Evolutionary conservation across 2,888 invertebrate genomes (phyloP).

Genomic region (Drosophila emarginata): DNA sequence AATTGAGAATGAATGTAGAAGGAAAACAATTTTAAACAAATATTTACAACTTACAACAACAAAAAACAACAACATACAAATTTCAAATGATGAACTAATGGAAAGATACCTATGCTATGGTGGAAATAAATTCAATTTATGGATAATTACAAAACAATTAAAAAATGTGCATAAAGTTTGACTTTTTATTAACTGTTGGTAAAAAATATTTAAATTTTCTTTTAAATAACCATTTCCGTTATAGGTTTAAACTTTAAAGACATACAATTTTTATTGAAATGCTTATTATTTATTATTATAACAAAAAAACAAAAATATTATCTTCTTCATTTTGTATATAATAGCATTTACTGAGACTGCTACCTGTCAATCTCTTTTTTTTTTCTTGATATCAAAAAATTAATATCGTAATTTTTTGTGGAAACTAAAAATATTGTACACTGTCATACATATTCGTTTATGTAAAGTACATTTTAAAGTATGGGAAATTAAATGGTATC

Average conservation of each 20-base stretch:
- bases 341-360: too few species aligned
- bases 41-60: slow-evolving; percentile 68
- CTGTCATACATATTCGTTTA: slow-evolving; percentile 38
- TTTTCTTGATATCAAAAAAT: background rate
- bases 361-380: background rate
- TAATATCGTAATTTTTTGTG: slow-evolving; percentile 4
- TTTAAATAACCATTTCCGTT: background rate
- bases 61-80: slow-evolving; percentile 52
- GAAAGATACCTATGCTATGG: slow-evolving; percentile 60
- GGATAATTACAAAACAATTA: slow-evolving; percentile 54
- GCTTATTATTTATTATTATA: too few species aligned
- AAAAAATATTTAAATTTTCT: background rate
- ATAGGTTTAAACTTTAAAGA: too few species aligned
- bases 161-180: background rate
- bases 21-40: slow-evolving; percentile 57
- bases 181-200: background rate
- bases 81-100: slow-evolving; percentile 69
- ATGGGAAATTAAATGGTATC: slow-evolving; percentile 5
- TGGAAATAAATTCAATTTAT: slow-evolving; percentile 75
- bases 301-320: too few species aligned
- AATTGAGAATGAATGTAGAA: slow-evolving; percentile 30
- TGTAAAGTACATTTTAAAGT: slow-evolving; percentile 19
- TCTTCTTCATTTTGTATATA: too few species aligned
- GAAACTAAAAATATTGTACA: slow-evolving; percentile 18
- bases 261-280: too few species aligned